Evolutionary conservation across 2,797 vertebrate species (phyloP).

Genomic region (Sandelia bainsii): DNA sequence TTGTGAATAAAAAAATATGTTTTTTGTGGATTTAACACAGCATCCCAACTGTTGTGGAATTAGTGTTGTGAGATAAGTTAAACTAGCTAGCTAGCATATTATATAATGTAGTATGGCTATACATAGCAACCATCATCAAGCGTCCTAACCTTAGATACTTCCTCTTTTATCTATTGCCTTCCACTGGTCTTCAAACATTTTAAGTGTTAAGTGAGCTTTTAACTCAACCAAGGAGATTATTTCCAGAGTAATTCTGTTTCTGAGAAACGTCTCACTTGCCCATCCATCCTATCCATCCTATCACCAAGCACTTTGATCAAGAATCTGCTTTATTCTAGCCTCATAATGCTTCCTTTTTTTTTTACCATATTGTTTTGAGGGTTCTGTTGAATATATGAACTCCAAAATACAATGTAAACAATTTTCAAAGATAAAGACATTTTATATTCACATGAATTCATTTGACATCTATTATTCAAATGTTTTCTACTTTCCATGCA

Average conservation of each 20-base stretch:
- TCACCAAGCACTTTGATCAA: constrained; percentile 74
- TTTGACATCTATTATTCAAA: constrained; percentile 32
- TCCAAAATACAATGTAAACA: constrained; percentile 46
- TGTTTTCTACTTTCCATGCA: constrained; percentile 24
- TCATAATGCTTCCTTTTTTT: constrained; percentile 48
- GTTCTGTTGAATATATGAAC: constrained; percentile 54
- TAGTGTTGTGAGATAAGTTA: neutral
- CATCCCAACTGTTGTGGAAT: too few species aligned
- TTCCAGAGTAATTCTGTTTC: constrained; percentile 28
- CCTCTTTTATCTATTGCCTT: neutral
- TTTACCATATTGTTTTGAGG: constrained; percentile 43
- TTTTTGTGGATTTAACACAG: too few species aligned
- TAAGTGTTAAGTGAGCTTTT: constrained; percentile 18
- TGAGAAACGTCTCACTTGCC: constrained; percentile 31
- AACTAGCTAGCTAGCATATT: neutral
- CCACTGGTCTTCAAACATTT: neutral
- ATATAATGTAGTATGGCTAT: neutral
- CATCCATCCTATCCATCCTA: constrained; percentile 64
- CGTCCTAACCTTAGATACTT: neutral
- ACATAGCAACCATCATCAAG: neutral
- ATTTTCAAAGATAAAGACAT: constrained; percentile 15
- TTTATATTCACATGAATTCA: constrained; percentile 45
- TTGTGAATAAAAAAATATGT: too few species aligned
- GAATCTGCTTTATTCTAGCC: constrained; percentile 59
- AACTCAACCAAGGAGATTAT: constrained; percentile 55